These are phyloP conservation scores for Marmota monax DNA, from an alignment of 2,113 vertebrate genomes.

Conservation along the genomic window DNA sequence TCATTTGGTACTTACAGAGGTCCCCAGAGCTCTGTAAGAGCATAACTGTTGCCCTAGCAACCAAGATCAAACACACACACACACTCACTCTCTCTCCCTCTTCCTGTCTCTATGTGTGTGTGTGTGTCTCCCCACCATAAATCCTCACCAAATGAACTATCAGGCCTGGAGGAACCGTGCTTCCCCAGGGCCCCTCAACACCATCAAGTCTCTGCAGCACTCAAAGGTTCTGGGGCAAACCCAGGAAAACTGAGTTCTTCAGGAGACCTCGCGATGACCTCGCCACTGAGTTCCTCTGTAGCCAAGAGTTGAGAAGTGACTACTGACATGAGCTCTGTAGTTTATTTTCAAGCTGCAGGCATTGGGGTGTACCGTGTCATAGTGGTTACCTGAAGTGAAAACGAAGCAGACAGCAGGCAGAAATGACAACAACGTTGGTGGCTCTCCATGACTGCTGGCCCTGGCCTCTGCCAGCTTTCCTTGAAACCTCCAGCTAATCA, in stretches of 20 bases:
- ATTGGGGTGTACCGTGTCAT: not conserved
- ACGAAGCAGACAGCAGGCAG: not conserved
- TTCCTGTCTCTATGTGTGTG: too few species aligned
- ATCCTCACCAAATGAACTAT: constrained; percentile 31
- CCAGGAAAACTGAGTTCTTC: not conserved
- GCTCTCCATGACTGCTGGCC: not conserved
- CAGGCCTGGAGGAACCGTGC: not conserved
- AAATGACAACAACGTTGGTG: not conserved
- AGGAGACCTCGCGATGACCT: not conserved
- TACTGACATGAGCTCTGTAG: not conserved
- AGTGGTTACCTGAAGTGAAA: not conserved
- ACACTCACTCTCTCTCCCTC: not conserved
- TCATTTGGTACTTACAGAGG: constrained; percentile 57
- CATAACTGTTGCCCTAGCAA: constrained; percentile 69
- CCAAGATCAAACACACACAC: not conserved
- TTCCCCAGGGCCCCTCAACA: not conserved
- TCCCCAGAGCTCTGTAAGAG: constrained; percentile 52
- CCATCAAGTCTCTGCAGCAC: not conserved
- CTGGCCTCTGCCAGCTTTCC: not conserved
- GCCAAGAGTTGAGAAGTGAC: not conserved
- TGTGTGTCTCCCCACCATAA: not conserved
- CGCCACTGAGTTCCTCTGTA: not conserved
- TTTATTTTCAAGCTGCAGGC: not conserved
- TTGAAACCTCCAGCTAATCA: not conserved
- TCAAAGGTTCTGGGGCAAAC: not conserved